phyloP scores from a whole-genome alignment of 1,140 invertebrate species.

The Macrotrachela quadricornifera region DNA sequence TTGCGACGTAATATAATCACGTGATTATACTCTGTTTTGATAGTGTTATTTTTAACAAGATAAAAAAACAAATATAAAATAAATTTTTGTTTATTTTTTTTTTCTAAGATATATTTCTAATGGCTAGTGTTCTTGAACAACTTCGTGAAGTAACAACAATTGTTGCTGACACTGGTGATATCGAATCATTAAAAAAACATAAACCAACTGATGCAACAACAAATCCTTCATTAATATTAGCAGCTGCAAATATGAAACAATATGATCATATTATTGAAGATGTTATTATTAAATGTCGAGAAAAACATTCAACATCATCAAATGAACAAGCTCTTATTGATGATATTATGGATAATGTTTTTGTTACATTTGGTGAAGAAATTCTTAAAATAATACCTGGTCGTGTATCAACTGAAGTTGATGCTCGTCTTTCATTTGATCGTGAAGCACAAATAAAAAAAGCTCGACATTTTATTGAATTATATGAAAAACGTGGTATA shows the following conservation, averaged over 20 bases:
- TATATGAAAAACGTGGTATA: constrained; percentile 73
- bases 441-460: constrained; percentile 70
- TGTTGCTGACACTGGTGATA: constrained; percentile 85
- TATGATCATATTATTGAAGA: constrained; percentile 68
- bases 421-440: constrained; percentile 84
- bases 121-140: constrained; percentile 42
- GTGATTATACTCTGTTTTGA: no score
- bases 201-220: constrained; percentile 98
- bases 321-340: not conserved
- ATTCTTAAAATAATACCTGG: constrained; percentile 94
- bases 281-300: constrained; percentile 62
- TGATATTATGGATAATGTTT: constrained; percentile 64
- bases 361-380: constrained; percentile 82
- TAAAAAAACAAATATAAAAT: no score
- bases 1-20: no score
- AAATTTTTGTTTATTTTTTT: no score
- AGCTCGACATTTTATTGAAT: constrained; percentile 58
- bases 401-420: constrained; percentile 90
- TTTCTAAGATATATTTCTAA: not conserved
- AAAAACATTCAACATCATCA: constrained; percentile 36
- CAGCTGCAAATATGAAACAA: constrained; percentile 68
- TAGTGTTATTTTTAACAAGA: no score
- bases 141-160: constrained; percentile 63
- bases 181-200: constrained; percentile 82
- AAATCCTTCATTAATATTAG: constrained; percentile 85